Percentiles rank a stretch among this genome's conserved stretches.
These are phyloP conservation scores for Albula goreensis DNA, from an alignment of 2,113 vertebrate genomes.

Conservation along the genomic window DNA sequence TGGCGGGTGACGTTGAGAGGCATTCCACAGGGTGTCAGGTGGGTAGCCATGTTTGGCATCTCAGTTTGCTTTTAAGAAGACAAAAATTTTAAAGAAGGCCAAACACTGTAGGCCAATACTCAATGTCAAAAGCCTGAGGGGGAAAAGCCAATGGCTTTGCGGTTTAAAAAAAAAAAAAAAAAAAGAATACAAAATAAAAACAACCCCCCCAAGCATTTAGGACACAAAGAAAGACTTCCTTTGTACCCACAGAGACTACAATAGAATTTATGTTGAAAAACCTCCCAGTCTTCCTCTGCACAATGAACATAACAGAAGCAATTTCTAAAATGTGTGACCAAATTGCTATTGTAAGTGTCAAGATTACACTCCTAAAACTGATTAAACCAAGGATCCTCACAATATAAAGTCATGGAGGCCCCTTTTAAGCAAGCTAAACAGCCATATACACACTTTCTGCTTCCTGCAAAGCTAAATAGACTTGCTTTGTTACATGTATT, in stretches of 20 bases:
- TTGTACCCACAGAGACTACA: background rate
- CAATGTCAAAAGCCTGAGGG: background rate
- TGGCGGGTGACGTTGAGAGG: background rate
- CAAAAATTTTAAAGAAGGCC: background rate
- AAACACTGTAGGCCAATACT: background rate
- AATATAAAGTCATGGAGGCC: background rate
- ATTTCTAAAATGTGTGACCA: too few relatives aligned
- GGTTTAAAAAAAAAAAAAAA: background rate
- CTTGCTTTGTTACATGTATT: too few relatives aligned
- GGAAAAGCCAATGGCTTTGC: background rate
- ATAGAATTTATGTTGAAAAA: too few relatives aligned
- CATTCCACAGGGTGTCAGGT: background rate
- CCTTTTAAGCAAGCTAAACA: too few relatives aligned
- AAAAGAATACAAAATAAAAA: too few relatives aligned
- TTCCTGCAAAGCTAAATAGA: background rate
- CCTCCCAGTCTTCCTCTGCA: too few relatives aligned
- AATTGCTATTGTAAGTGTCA: too few relatives aligned
- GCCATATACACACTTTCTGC: background rate
- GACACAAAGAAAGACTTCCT: too few relatives aligned
- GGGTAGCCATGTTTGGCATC: background rate
- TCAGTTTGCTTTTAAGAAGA: background rate
- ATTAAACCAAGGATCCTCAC: background rate
- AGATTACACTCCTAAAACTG: too few relatives aligned
- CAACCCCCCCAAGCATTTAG: too few relatives aligned
- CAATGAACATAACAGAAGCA: too few relatives aligned